Conservation (phyloP, 2,113 vertebrate genomes). For the Phylloscopus whistleri region DNA sequence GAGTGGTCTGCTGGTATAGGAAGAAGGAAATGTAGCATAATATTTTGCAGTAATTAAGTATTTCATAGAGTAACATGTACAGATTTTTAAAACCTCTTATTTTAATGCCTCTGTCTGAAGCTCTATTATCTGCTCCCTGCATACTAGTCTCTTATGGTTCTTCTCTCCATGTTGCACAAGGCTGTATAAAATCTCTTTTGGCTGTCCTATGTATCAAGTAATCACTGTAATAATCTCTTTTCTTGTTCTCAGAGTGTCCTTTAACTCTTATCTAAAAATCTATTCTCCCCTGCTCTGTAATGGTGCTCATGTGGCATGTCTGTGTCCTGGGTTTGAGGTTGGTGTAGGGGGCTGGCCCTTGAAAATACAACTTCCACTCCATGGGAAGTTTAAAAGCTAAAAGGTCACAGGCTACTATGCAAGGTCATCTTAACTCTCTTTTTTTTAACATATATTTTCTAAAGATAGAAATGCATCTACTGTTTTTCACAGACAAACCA, state of each 20-base stretch:
- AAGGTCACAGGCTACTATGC: neutral
- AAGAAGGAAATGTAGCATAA: neutral
- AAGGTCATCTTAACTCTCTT: neutral
- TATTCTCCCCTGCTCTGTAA: neutral
- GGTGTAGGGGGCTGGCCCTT: neutral
- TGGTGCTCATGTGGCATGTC: neutral
- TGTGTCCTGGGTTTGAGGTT: neutral
- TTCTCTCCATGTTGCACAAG: neutral
- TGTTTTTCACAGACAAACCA: neutral
- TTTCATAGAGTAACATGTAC: neutral
- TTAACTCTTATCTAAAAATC: neutral
- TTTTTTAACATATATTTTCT: neutral
- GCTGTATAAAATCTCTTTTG: neutral
- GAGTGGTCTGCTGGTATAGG: neutral
- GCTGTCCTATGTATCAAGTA: neutral
- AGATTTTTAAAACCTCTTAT: neutral
- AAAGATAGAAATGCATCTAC: neutral
- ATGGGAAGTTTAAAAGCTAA: neutral
- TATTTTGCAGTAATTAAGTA: neutral
- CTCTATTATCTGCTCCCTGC: neutral
- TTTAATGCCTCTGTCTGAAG: neutral
- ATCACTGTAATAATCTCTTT: neutral
- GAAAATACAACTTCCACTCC: neutral
- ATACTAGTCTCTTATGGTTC: neutral
- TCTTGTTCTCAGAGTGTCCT: neutral